Percentiles rank a stretch among this genome's conserved stretches.
phyloP scores from a whole-genome alignment of 2,113 vertebrate species.

The Meriones unguiculatus region DNA sequence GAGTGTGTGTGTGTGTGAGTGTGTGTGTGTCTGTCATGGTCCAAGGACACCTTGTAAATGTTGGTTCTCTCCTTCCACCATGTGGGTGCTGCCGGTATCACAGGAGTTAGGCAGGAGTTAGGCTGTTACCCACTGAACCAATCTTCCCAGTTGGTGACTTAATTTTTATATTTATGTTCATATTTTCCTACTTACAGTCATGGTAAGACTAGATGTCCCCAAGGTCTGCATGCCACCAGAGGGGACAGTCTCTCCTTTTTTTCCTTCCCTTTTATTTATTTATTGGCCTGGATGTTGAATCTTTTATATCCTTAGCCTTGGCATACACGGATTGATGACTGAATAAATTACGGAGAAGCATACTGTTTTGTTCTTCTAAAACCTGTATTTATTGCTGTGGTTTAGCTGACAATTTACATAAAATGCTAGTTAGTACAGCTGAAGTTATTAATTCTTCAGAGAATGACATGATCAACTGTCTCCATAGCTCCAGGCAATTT shows the following conservation, averaged over 20 bases:
- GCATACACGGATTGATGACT: slow-evolving; percentile 77
- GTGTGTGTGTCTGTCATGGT: neutral
- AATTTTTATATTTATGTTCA: slow-evolving; percentile 70
- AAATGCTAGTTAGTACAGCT: slow-evolving; percentile 83
- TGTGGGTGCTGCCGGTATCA: neutral
- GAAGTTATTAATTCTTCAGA: slow-evolving; percentile 86
- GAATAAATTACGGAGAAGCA: slow-evolving; percentile 84
- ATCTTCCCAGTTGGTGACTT: slow-evolving; percentile 32
- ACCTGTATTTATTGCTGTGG: slow-evolving; percentile 83
- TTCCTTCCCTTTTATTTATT: neutral
- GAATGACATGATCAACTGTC: slow-evolving; percentile 83
- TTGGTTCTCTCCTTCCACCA: neutral
- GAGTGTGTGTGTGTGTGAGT: no score
- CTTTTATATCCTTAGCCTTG: slow-evolving; percentile 73
- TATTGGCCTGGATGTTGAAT: slow-evolving; percentile 66
- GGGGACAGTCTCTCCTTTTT: slow-evolving; percentile 61
- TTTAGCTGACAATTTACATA: slow-evolving; percentile 85
- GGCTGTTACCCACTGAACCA: no score
- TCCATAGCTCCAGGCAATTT: slow-evolving; percentile 82
- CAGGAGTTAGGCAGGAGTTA: neutral
- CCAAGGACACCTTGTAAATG: neutral
- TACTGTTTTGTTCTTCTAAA: slow-evolving; percentile 81
- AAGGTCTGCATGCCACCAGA: slow-evolving; percentile 52
- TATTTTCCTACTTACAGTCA: slow-evolving; percentile 70
- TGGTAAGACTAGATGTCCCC: slow-evolving; percentile 66